Conservation (phyloP, 2,888 invertebrate genomes). For the Orgyia antiqua region DNA sequence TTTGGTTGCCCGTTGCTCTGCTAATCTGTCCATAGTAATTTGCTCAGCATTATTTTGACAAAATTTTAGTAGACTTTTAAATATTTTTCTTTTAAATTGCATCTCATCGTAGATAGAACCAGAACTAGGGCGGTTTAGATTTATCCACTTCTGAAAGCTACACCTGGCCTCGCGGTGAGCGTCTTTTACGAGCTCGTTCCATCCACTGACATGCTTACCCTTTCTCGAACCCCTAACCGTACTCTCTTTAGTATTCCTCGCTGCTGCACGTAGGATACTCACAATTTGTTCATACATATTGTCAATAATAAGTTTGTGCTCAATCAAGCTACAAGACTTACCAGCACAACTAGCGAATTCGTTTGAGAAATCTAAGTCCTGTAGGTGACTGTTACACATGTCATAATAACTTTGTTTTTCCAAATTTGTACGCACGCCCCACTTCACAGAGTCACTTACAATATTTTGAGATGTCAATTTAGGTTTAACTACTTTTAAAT, state of each 20-base stretch:
- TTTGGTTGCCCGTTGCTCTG: too few relatives aligned
- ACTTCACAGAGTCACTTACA: not conserved
- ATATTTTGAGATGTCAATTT: not conserved
- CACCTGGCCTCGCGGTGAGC: not conserved
- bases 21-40: too few relatives aligned
- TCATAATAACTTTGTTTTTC: not conserved
- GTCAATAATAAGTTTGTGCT: not conserved
- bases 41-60: too few relatives aligned
- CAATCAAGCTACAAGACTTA: not conserved
- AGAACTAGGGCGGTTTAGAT: constrained; percentile 7
- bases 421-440: not conserved
- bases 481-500: not conserved
- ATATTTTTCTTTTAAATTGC: too few relatives aligned
- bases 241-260: not conserved
- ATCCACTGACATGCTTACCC: not conserved
- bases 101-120: constrained; percentile 8
- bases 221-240: too few relatives aligned
- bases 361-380: not conserved
- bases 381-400: not conserved
- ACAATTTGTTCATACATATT: constrained; percentile 1
- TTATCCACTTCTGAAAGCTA: not conserved
- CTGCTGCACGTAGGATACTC: constrained; percentile 11
- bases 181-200: not conserved
- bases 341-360: not conserved
- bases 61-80: too few relatives aligned